Evolutionary conservation across 2,888 invertebrate genomes (phyloP), one percentile per base, ranked within the genome.

Genomic region (Meganola albula): DNA sequence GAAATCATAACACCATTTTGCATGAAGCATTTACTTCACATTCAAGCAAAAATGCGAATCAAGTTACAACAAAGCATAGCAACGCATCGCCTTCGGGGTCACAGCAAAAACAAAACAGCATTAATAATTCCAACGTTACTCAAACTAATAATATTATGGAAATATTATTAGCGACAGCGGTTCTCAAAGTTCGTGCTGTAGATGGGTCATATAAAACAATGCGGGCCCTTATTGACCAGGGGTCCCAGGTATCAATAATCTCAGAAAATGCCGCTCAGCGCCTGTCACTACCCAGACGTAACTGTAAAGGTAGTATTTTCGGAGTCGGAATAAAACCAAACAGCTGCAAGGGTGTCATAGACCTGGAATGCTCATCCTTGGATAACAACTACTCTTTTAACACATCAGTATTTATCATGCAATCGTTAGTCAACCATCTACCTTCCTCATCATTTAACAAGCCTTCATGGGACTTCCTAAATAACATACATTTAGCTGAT

Each of bases 151-250:
- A 23, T 8, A 14, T 23, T 10, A 10, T 23, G 6, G 34, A 34
- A 28, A 34, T 34, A 27, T 18, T 34, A 7, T 20, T 28, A 2
- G 34, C 24, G 2, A 34, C 28, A 7, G 34, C 24, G 14, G 21
- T 25, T 8, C 20, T 21, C 8, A 14, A 25, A 2, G 28, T 29
- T 3, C 24, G 25, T 25, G 12, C 23, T 10, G 10, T 24, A 2
- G 34, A 34, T 1, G 27, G 27, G 11, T 27, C 33, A 7, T 27
- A 27, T 11, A 9, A 33, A 8, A 33, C 10, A 10, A 33, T 33
- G 24, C 16, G 26, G 13, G 34, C 10, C 6, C 20, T 29, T 12
- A 9, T 34, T 5, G 28, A 29, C 22, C 23, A 20, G 27, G n/a
- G 34, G 24, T 4, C 28, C 28, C 4, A 7, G 24, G 1, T 24